Base-by-base conservation (phyloP, 2,113 vertebrate species). In the Myanophis thanlyinensis region DNA sequence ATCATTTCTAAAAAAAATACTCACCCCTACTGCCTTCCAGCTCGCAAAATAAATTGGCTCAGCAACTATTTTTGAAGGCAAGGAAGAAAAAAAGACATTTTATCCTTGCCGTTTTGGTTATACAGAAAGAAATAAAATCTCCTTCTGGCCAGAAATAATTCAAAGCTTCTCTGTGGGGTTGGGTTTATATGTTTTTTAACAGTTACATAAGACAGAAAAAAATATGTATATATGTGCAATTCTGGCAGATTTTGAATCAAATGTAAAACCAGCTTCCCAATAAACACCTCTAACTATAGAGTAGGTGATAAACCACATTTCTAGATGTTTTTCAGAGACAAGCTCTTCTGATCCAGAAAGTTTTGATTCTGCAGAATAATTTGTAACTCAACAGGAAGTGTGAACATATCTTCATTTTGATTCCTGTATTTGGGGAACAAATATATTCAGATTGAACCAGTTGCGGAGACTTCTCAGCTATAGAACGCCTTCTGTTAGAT, bases 201-300 rank as follows among this genome's bases (percentile, higher is more conserved):
- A 87, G 91, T 18, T 5, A 93, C 91, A 27, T 92, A 91, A 56
- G 85, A 95, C n/a, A n/a, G 48, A 44, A 93, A 95, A 95, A 93
- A 95, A 94, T 93, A 87, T 0, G 92, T 30, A 51, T 49, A 53
- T 93, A 93, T 88, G 89, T 90, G 46, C 44, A 94, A 84, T 0
- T 90, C 52, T 25, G 30, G 30, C 46, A 91, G 47, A n/a, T 48
- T 27, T 18, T 49, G 13, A 90, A 89, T 89, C 8, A 89, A 89
- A 90, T 53, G n/a, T 27, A 90, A 90, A 30, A 25, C 48, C 44
- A 51, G 30, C 35, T 80, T 40, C 73, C 35, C 73, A 80, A 80
- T 80, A 80, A 80, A 80, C 18, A 80, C 35, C 35, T 80, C 35
- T 80, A n/a, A 47, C 47, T 49, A 30, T 15, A 20, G 15, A n/a